These are phyloP conservation scores for Dryoscopus gambensis DNA, from an alignment of 2,113 vertebrate species.

Conservation along the genomic window DNA sequence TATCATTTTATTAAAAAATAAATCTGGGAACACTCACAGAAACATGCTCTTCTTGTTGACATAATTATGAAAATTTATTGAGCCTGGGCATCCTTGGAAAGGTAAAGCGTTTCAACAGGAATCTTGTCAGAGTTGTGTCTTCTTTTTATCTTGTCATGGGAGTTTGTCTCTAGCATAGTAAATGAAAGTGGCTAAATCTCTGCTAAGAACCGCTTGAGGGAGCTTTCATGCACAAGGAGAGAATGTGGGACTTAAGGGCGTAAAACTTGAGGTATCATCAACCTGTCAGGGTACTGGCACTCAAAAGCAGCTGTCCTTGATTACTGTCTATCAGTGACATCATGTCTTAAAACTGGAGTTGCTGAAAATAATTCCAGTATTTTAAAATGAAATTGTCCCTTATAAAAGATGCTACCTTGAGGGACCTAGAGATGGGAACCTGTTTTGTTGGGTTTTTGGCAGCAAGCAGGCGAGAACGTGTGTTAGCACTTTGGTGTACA, in stretches of 20 bases:
- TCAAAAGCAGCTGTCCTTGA: conserved; percentile 26
- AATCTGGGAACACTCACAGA: background rate
- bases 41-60: background rate
- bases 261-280: background rate
- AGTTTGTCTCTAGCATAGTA: background rate
- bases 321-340: background rate
- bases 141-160: background rate
- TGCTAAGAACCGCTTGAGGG: background rate
- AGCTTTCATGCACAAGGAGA: background rate
- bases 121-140: background rate
- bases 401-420: background rate
- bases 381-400: background rate
- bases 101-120: background rate
- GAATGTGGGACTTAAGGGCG: background rate
- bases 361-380: conserved; percentile 14
- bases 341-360: background rate
- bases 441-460: background rate
- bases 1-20: background rate
- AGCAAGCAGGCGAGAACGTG: background rate
- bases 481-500: background rate
- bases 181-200: background rate
- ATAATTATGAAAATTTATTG: background rate
- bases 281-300: background rate
- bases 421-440: background rate
- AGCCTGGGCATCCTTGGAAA: background rate